Base-by-base conservation (phyloP, 2,113 vertebrate species). In the Macquaria ambigua region DNA sequence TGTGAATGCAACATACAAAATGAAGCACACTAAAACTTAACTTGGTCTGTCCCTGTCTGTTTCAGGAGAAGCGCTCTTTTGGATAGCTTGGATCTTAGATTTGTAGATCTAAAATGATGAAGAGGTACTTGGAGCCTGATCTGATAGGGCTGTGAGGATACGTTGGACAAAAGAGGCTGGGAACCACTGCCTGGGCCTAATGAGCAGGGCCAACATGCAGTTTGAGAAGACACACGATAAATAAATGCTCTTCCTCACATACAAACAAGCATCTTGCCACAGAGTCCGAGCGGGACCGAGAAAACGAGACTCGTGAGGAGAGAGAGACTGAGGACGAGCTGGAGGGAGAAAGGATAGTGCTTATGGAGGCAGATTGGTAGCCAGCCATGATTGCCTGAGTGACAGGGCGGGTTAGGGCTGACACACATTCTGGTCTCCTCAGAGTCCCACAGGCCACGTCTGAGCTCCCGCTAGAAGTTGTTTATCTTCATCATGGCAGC, bases 401-500 rank as follows among this genome's bases (percentile, higher is more conserved):
- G 87, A 89, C 87, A 76, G 70, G 59, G 15, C 8, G 10, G 62
- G 72, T 90, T 80, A 53, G 41, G 5, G 53, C 69, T 67, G 89
- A 84, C 74, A 81, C 83, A 62, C 78, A 78, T 71, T 41, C 70
- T 25, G 66, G 9, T 78, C 43, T 46, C 63, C 67, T 80, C 69
- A 2, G 23, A 39, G 73, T 81, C 89, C 74, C 77, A 58, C 6
- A 34, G 64, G 73, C 69, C 63, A n/a, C 52, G 62, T 80, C 58
- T 12, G 10, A 71, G 75, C 46, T 81, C 69, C 46, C 9, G 1
- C 58, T 43, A 74, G 10, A 79, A 59, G n/a, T 2, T 77, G 69
- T 88, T 87, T 79, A 69, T 83, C 82, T 80, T 70, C 67, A 85
- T 87, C 88, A 37, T 4, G 69, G 69, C 16, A 1, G 55, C 52